Evolutionary conservation across 2,113 vertebrate species (phyloP), one percentile per base, ranked within the genome.

Genomic region (Hemibagrus wyckioides): DNA sequence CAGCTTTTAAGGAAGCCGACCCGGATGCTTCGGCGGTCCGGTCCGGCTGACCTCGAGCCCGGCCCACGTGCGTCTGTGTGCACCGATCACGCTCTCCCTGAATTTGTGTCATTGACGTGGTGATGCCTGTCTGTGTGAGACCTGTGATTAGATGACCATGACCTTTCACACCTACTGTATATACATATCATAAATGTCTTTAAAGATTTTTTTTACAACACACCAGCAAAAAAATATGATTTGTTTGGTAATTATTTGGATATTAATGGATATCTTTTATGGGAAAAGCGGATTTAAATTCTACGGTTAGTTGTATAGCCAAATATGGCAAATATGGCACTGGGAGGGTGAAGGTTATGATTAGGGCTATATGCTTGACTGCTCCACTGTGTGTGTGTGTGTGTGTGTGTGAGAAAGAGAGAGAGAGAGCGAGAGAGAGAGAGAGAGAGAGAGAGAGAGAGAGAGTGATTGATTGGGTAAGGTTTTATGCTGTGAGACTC

Each of bases 101-200:
- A 85, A 52, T 90, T 90, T 88, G 86, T 90, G 89, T 90, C 89
- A 92, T 89, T 89, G 84, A 81, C 89, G 41, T 25, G 73, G 30
- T 71, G 48, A 59, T 69, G 88, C 83, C 84, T 88, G 88, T 89
- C 80, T 86, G 73, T 86, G 61, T 82, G 76, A 84, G 83, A 89
- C 79, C 59, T 82, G 59, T 83, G 52, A 44, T 52, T 83, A 65
- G 41, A 56, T 56, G 69, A 79, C 76, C 84, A 50, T 79, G 80
- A 84, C 65, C 52, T 71, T 71, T 81, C 84, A 84, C 73, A 87
- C 80, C 44, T 48, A 48, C 44, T 48, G 6, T 80, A 57, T 57
- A 80, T 80, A 80, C 88, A 86, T 84, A 86, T 89, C 82, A 36
- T 80, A 75, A 41, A 86, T 63, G 85, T 54, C 48, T 87, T 84